Evolutionary conservation across 2,888 invertebrate species (phyloP).

Genomic region (Archips xylosteana): DNA sequence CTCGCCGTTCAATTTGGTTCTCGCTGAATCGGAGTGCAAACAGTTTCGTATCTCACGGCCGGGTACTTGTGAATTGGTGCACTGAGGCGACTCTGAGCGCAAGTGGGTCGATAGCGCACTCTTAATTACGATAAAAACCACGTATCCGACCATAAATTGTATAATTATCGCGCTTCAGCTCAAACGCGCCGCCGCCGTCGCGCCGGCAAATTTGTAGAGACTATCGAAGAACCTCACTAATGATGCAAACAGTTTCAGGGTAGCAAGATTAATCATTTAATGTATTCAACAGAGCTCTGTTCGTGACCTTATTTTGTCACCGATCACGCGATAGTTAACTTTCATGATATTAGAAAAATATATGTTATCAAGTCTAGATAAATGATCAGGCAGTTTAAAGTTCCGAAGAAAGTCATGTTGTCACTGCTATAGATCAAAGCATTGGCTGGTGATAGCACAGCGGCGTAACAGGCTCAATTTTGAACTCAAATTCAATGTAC

Average conservation of each 20-base stretch:
- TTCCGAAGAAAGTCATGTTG: neutral
- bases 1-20: slow-evolving; percentile 61
- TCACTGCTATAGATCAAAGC: neutral
- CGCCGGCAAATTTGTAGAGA: slow-evolving; percentile 57
- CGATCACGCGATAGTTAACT: neutral
- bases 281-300: slow-evolving; percentile 30
- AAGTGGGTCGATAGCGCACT: slow-evolving; percentile 63
- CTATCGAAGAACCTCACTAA: slow-evolving; percentile 52
- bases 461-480: neutral
- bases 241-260: slow-evolving; percentile 51
- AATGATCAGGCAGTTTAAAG: neutral
- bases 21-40: slow-evolving; percentile 61
- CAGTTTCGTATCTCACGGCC: slow-evolving; percentile 59
- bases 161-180: slow-evolving; percentile 72
- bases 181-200: slow-evolving; percentile 63
- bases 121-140: slow-evolving; percentile 75
- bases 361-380: neutral
- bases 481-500: neutral
- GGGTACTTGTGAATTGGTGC: slow-evolving; percentile 66
- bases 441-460: neutral
- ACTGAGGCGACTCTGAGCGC: slow-evolving; percentile 44
- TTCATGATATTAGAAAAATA: slow-evolving; percentile 4
- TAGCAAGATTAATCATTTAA: slow-evolving; percentile 44
- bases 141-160: slow-evolving; percentile 71
- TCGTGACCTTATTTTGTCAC: slow-evolving; percentile 26